Percentiles rank a stretch among this genome's conserved stretches.
Conservation (phyloP, 1,140 invertebrate genomes). For the Saccostrea echinata region DNA sequence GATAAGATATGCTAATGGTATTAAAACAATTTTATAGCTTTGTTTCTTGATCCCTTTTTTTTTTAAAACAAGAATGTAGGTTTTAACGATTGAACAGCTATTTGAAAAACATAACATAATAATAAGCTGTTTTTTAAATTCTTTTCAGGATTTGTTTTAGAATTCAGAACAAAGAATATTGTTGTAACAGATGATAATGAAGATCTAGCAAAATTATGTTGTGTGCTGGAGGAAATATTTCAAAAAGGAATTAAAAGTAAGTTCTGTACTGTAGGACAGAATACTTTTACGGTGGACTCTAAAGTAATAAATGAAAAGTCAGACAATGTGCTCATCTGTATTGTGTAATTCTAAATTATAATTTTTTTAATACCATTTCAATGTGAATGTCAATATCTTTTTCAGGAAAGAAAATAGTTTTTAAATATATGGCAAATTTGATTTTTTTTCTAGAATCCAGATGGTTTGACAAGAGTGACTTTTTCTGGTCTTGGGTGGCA, state of each 20-base stretch:
- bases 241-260: constrained; percentile 61
- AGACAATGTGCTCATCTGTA: background rate
- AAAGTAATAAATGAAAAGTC: background rate
- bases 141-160: constrained; percentile 54
- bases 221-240: constrained; percentile 63
- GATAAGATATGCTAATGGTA: too few relatives aligned
- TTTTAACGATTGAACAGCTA: too few relatives aligned
- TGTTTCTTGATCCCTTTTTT: too few relatives aligned
- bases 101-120: background rate
- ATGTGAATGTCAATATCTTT: background rate
- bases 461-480: constrained; percentile 25
- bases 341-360: background rate
- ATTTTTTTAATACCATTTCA: background rate
- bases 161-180: constrained; percentile 50
- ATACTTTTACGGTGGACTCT: background rate
- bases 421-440: background rate
- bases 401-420: background rate
- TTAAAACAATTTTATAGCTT: too few relatives aligned
- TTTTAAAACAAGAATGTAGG: too few relatives aligned
- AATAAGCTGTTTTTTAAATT: background rate
- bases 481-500: constrained; percentile 26
- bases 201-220: constrained; percentile 59
- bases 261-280: background rate
- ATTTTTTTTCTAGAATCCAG: background rate
- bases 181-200: constrained; percentile 58